phyloP scores from a whole-genome alignment of 2,888 invertebrate genomes.

The Tholera decimalis region DNA sequence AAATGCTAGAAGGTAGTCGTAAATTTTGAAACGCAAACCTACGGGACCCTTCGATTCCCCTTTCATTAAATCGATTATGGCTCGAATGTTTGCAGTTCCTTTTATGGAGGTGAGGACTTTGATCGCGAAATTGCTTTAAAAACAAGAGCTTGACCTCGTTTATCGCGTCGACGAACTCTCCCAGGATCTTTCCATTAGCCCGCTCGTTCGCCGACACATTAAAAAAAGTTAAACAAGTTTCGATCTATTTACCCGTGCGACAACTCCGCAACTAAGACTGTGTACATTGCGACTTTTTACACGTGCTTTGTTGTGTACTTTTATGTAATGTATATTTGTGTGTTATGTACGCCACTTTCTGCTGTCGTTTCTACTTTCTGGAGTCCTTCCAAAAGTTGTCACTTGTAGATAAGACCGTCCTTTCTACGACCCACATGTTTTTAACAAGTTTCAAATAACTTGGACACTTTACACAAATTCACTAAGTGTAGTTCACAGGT shows the following conservation, averaged over 20 bases:
- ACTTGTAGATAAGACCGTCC: not conserved
- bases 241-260: constrained; percentile 50
- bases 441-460: not conserved
- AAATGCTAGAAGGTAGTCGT: constrained; percentile 86
- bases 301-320: constrained; percentile 9
- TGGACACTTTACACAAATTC: not conserved
- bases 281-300: constrained; percentile 25
- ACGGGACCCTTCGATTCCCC: constrained; percentile 84
- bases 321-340: not conserved
- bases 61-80: constrained; percentile 89
- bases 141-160: constrained; percentile 79
- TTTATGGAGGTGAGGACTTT: constrained; percentile 84
- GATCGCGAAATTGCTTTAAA: constrained; percentile 85
- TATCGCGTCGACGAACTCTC: constrained; percentile 66
- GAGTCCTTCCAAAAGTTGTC: constrained; percentile 3
- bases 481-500: not conserved
- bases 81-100: constrained; percentile 81
- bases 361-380: not conserved
- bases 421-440: not conserved
- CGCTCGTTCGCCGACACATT: constrained; percentile 53
- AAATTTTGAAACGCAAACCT: constrained; percentile 87
- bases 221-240: constrained; percentile 58
- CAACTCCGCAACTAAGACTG: constrained; percentile 16
- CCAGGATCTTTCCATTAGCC: constrained; percentile 59
- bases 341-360: not conserved